Base-by-base conservation (phyloP, 2,888 invertebrate genomes). In the Brachypalpus laphriformis region DNA sequence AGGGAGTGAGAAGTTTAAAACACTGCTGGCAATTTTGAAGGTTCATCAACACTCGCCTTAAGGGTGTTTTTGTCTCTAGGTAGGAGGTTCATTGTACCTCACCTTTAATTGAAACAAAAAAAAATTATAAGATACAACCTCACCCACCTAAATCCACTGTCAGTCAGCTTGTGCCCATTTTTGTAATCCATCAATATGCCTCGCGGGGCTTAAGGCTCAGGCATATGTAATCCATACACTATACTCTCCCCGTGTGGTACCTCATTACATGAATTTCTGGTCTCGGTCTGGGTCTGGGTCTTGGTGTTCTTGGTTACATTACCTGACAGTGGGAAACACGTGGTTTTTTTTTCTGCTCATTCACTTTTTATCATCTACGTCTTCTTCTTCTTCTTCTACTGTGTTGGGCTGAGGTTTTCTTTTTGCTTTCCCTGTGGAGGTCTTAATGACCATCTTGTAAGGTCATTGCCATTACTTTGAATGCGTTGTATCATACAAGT, bases 401-500 rank as follows among this genome's bases (percentile, higher is more conserved):
- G 54, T 8, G n/a, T 3, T 45, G 40, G 40, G 3, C 61, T 25
- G 31, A 7, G 31, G 20, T 37, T 61, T 72, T 45, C 28, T 56
- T 37, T 34, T 66, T 31, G 54, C 28, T 49, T 65, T 72, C 25
- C 18, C 40, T 37, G 49, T 61, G 45, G 68, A 14, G 61, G 31
- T 56, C 68, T 70, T 70, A 78, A 74, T 74, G 74, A 65, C 63
- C 68, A 65, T 74, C 82, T 72, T 68, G 63, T 72, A 66, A 40
- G 77, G 82, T 77, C 78, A 83, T 83, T 83, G 78, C 63, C 78
- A 68, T 78, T 47, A 8, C 31, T 66, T 37, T 61, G 61, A 71
- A 65, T 47, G 14, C 47, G 25, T 66, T 54, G 20, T 18, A 59
- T 5, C 51, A 82, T n/a, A n/a, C n/a, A n/a, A n/a, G n/a, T n/a